A percentile compares a stretch with the other conserved stretches of the same genome.
Evolutionary conservation across 92 coral and sea anemone species (phyloP).

Genomic region (Pocillopora grandis): DNA sequence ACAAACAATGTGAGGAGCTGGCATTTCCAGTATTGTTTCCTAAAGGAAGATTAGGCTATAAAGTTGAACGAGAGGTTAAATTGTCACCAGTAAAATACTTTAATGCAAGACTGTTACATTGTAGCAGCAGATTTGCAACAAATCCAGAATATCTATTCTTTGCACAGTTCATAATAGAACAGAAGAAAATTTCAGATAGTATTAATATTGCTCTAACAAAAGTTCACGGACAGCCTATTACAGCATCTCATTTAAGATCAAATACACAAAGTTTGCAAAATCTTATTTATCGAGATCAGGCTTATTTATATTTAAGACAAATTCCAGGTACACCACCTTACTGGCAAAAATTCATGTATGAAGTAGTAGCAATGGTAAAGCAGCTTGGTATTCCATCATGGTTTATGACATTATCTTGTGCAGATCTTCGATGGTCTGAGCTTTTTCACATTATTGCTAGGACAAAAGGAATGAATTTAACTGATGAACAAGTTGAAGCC

Average conservation of each 20-base stretch:
- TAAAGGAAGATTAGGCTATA: too few species aligned
- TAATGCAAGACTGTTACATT: conserved; percentile 48
- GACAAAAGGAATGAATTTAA: conserved; percentile 39
- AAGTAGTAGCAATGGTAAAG: conserved; percentile 61
- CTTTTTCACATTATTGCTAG: conserved; percentile 54
- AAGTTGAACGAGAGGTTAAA: too few species aligned
- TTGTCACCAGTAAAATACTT: too few species aligned
- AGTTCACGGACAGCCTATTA: conserved; percentile 52
- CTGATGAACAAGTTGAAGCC: conserved; percentile 48
- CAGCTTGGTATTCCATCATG: conserved; percentile 65
- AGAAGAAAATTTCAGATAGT: conserved; percentile 48
- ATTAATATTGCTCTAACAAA: conserved; percentile 61
- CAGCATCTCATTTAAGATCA: conserved; percentile 60
- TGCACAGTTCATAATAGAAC: conserved; percentile 65
- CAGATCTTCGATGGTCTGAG: conserved; percentile 66
- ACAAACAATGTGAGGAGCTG: conserved; percentile 23
- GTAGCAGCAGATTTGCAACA: conserved; percentile 58
- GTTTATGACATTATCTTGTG: conserved; percentile 80
- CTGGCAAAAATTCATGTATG: neutral
- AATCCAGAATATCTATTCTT: conserved; percentile 67
- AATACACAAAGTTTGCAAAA: conserved; percentile 42
- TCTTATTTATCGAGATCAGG: too few species aligned
- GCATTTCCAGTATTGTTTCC: too few species aligned
- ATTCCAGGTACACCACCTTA: too few species aligned
- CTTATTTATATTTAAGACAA: too few species aligned